A percentile compares a stretch with the other conserved stretches of the same genome.
Conservation (phyloP, 2,797 vertebrate species). For the Carduelis carduelis region DNA sequence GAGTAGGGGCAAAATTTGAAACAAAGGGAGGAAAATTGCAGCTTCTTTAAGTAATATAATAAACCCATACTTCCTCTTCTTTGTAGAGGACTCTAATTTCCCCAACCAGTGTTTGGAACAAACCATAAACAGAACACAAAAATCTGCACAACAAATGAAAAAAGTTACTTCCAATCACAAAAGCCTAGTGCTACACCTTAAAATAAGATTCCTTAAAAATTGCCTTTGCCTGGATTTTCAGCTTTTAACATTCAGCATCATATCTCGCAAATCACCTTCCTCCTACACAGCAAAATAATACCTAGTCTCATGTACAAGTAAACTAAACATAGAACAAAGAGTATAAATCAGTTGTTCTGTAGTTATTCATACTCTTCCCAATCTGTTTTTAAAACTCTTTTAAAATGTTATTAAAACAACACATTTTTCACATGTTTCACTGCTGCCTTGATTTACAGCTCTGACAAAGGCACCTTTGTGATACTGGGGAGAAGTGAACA, state of each 20-base stretch:
- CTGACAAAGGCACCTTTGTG: slow-evolving; percentile 20
- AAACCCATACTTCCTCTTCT: slow-evolving; percentile 16
- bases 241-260: not conserved
- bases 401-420: slow-evolving; percentile 12
- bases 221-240: not conserved
- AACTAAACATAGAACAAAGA: not conserved
- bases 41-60: slow-evolving; percentile 34
- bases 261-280: not conserved
- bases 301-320: not conserved
- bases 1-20: slow-evolving; percentile 33
- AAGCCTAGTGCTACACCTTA: not conserved
- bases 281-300: not conserved
- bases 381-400: slow-evolving; percentile 24
- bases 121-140: not conserved
- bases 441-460: slow-evolving; percentile 21
- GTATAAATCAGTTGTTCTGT: not conserved
- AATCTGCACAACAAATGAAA: not conserved
- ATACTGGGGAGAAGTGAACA: slow-evolving; percentile 8
- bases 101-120: slow-evolving; percentile 13
- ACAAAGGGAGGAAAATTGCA: not conserved
- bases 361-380: not conserved
- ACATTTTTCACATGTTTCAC: slow-evolving; percentile 6
- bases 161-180: not conserved
- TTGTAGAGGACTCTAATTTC: not conserved
- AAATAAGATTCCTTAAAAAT: not conserved